Percentiles rank a stretch among this genome's conserved stretches.
These are phyloP conservation scores for Stegostoma tigrinum DNA, from an alignment of 2,113 vertebrate species.

Conservation along the genomic window DNA sequence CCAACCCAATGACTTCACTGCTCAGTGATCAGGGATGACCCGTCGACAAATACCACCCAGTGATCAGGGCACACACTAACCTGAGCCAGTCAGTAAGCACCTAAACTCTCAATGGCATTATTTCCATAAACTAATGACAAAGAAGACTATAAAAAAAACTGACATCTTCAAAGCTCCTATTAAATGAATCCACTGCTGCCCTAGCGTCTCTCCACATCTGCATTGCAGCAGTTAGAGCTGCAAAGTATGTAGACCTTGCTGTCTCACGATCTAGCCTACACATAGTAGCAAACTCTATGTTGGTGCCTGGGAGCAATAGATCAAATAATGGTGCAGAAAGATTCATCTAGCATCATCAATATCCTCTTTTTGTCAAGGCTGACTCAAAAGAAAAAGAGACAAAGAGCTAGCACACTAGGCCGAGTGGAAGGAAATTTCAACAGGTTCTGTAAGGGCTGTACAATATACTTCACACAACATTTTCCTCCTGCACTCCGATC, in stretches of 20 bases:
- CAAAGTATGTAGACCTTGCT: neutral
- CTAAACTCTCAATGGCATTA: too few relatives aligned
- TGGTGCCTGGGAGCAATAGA: neutral
- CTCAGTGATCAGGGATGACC: too few relatives aligned
- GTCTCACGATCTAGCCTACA: neutral
- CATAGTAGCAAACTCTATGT: neutral
- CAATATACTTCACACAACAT: neutral
- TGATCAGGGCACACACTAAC: too few relatives aligned
- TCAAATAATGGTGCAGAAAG: neutral
- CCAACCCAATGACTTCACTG: too few relatives aligned
- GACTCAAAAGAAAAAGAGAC: neutral
- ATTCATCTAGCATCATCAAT: too few relatives aligned
- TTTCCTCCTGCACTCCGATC: neutral
- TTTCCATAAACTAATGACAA: too few relatives aligned
- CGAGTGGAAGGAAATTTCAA: neutral
- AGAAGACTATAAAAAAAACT: too few relatives aligned
- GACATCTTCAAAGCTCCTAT: too few relatives aligned
- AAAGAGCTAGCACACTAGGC: neutral
- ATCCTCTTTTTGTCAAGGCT: neutral
- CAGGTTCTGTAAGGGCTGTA: neutral
- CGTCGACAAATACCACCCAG: too few relatives aligned
- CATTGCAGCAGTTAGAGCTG: too few relatives aligned
- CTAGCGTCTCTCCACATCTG: neutral
- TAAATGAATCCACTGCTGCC: too few relatives aligned
- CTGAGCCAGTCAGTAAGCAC: too few relatives aligned